Percentiles rank a stretch among this genome's conserved stretches.
phyloP scores from a whole-genome alignment of 1,140 invertebrate genomes.

The Drosophila triauraria region DNA sequence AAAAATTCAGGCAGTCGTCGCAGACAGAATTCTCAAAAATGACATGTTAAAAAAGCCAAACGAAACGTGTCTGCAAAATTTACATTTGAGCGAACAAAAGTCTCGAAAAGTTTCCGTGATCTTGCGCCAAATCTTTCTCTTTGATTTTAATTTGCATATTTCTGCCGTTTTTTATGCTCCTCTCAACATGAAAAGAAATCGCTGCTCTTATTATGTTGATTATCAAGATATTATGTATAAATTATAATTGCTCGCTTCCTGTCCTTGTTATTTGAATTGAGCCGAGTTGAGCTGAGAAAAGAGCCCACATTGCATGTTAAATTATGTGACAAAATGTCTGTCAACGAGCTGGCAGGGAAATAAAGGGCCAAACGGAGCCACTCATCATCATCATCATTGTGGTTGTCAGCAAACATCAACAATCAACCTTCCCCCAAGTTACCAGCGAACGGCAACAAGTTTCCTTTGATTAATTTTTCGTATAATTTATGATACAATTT shows the following conservation, averaged over 20 bases:
- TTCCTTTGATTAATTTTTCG: slow-evolving; percentile 74
- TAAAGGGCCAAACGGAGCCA: slow-evolving; percentile 53
- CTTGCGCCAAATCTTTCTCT: slow-evolving; percentile 24
- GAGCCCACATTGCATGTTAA: slow-evolving; percentile 67
- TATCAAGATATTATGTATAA: slow-evolving; percentile 64
- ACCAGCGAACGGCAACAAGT: slow-evolving; percentile 53
- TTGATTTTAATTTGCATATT: slow-evolving; percentile 39
- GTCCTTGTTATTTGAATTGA: slow-evolving; percentile 42
- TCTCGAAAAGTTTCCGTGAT: slow-evolving; percentile 35
- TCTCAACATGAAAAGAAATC: slow-evolving; percentile 25
- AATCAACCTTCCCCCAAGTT: slow-evolving; percentile 23
- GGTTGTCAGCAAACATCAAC: slow-evolving; percentile 36
- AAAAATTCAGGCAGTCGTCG: slow-evolving; percentile 22
- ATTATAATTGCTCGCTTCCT: slow-evolving; percentile 74
- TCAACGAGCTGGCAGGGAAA: slow-evolving; percentile 59
- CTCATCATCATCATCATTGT: slow-evolving; percentile 60
- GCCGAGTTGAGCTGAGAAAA: slow-evolving; percentile 22
- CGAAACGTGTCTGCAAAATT: slow-evolving; percentile 47
- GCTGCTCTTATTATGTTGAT: slow-evolving; percentile 53
- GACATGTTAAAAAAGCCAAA: too few species aligned
- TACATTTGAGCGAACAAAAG: slow-evolving; percentile 28
- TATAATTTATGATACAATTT: slow-evolving; percentile 67
- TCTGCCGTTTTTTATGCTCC: slow-evolving; percentile 8
- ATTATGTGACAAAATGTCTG: slow-evolving; percentile 82
- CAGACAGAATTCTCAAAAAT: slow-evolving; percentile 46